These are phyloP conservation scores for Brienomyrus longianalis DNA, from an alignment of 2,113 vertebrate species.

Conservation along the genomic window DNA sequence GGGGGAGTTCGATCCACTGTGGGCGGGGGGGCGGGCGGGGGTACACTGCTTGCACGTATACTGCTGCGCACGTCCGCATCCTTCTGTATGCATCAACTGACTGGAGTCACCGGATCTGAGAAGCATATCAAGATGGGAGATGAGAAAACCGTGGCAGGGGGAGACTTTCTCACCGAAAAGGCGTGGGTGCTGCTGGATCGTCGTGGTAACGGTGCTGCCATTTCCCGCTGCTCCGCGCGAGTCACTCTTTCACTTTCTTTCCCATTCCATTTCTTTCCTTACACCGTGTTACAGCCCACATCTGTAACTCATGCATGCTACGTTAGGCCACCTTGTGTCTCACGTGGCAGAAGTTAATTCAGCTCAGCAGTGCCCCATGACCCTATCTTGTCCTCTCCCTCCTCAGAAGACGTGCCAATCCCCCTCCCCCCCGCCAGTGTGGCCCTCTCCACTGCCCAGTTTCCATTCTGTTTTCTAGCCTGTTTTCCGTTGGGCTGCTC, in stretches of 20 bases:
- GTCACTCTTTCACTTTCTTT: not conserved
- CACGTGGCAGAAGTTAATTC: not conserved
- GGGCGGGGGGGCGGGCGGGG: conserved; percentile 41
- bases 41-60: conserved; percentile 61
- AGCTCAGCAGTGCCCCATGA: not conserved
- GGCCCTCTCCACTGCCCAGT: not conserved
- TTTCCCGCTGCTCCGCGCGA: not conserved
- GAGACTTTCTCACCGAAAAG: not conserved
- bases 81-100: conserved; percentile 78
- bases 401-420: not conserved
- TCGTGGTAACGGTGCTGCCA: not conserved
- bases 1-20: conserved; percentile 74
- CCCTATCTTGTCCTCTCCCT: not conserved
- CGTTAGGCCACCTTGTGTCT: not conserved
- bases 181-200: not conserved
- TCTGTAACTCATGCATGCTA: not conserved
- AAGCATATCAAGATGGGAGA: not conserved
- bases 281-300: not conserved
- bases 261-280: not conserved
- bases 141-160: not conserved
- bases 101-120: not conserved
- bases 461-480: not conserved
- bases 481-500: not conserved
- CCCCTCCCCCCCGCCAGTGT: not conserved
- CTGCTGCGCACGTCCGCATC: conserved; percentile 87